Evolutionary conservation across 2,797 vertebrate genomes (phyloP).

Genomic region (Taeniopygia guttata): DNA sequence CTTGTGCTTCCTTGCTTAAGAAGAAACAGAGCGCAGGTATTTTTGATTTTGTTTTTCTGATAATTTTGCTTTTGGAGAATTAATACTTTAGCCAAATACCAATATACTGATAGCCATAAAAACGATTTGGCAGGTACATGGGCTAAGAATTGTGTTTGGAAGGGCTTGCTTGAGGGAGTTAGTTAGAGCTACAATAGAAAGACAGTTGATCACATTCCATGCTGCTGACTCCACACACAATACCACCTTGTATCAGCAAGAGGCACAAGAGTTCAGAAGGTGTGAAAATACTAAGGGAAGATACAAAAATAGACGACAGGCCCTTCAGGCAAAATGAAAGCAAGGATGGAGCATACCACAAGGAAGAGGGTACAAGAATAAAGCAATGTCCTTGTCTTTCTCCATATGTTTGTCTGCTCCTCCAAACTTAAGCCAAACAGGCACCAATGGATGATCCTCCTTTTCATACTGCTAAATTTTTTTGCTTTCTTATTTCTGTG

Average conservation of each 20-base stretch:
- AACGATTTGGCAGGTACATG: neutral
- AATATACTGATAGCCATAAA: neutral
- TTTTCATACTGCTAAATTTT: neutral
- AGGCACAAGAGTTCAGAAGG: neutral
- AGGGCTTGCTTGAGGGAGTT: neutral
- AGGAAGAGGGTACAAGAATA: neutral
- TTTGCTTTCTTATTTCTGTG: neutral
- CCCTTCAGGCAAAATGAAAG: neutral
- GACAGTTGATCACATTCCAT: neutral
- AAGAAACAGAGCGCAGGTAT: constrained; percentile 82
- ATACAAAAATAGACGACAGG: neutral
- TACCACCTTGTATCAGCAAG: neutral
- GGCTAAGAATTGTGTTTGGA: neutral
- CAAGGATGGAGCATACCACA: neutral
- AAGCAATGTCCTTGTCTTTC: neutral
- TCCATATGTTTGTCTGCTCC: neutral
- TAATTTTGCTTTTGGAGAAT: neutral
- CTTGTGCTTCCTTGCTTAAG: constrained; percentile 90
- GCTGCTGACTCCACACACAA: neutral
- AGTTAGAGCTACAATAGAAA: neutral
- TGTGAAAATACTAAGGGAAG: neutral
- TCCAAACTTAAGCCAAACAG: neutral
- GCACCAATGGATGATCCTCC: neutral
- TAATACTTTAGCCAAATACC: neutral
- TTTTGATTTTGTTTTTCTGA: neutral